A percentile compares a stretch with the other conserved stretches of the same genome.
Evolutionary conservation across 1,140 invertebrate species (phyloP).

Genomic region (Hermetia illucens): DNA sequence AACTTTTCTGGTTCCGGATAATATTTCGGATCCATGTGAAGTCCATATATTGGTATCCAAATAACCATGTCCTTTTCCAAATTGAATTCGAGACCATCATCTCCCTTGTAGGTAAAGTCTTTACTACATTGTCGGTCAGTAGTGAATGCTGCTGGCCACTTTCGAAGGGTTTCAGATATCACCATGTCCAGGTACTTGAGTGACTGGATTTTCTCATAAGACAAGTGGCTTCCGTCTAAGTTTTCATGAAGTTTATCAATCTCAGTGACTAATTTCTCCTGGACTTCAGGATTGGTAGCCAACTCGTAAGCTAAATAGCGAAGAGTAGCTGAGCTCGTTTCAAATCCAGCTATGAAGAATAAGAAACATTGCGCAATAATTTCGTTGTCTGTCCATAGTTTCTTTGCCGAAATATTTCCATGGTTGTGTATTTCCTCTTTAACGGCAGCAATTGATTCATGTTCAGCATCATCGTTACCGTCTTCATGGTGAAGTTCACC

Average conservation of each 20-base stretch:
- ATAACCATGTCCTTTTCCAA: slow-evolving; percentile 7
- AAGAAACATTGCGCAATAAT: slow-evolving; percentile 25
- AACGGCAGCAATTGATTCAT: slow-evolving; percentile 4
- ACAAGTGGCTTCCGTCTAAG: slow-evolving; percentile 11
- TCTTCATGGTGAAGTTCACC: slow-evolving; percentile 7
- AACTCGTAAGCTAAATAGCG: slow-evolving; percentile 14
- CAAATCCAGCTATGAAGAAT: slow-evolving; percentile 29
- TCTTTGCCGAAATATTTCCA: background rate
- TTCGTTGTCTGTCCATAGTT: slow-evolving; percentile 11
- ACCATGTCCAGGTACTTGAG: slow-evolving; percentile 31
- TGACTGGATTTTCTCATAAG: slow-evolving; percentile 20
- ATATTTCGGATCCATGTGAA: slow-evolving; percentile 36
- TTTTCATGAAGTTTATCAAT: slow-evolving; percentile 11
- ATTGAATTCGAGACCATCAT: background rate
- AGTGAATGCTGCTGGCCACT: slow-evolving; percentile 32
- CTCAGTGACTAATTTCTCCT: slow-evolving; percentile 22
- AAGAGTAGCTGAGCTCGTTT: slow-evolving; percentile 16
- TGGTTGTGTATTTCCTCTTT: slow-evolving; percentile 4
- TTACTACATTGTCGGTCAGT: slow-evolving; percentile 29
- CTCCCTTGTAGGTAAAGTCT: slow-evolving; percentile 3
- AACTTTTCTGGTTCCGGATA: slow-evolving; percentile 37
- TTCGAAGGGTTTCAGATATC: slow-evolving; percentile 32
- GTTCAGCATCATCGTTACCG: background rate
- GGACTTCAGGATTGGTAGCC: slow-evolving; percentile 19
- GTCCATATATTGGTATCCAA: slow-evolving; percentile 24